phyloP scores from a whole-genome alignment of 2,113 vertebrate genomes.

The Thryonomys swinderianus region DNA sequence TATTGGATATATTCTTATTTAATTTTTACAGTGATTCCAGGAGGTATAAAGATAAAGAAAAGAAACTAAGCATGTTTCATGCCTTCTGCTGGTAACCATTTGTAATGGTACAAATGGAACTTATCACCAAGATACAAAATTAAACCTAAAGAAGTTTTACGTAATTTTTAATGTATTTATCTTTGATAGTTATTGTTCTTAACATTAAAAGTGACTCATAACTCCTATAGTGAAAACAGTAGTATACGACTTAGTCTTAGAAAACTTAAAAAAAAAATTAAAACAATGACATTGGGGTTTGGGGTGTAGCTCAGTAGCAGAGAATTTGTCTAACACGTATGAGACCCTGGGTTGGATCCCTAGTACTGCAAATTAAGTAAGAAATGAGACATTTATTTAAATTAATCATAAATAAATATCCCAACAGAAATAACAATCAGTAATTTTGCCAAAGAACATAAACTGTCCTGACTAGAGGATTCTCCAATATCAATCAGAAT shows the following conservation, averaged over 20 bases:
- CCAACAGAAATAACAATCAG: neutral
- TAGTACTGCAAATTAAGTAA: neutral
- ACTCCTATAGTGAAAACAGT: neutral
- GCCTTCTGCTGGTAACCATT: neutral
- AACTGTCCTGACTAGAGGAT: neutral
- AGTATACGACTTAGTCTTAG: slow-evolving; percentile 16
- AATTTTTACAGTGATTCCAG: neutral
- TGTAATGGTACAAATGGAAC: neutral
- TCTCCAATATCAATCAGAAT: neutral
- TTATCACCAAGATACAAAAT: neutral
- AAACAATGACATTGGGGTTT: neutral
- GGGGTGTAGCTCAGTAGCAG: neutral
- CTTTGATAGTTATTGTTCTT: neutral
- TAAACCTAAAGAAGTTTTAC: neutral
- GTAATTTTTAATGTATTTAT: neutral
- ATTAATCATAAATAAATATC: neutral
- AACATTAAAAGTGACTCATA: neutral
- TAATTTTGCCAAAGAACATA: neutral
- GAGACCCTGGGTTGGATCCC: neutral
- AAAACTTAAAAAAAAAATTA: neutral
- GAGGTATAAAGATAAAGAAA: neutral
- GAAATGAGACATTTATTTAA: neutral
- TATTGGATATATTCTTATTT: neutral
- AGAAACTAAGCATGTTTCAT: neutral
- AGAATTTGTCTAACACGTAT: no score